Conservation (phyloP, 2,888 invertebrate species). For the Hybos culiciformis region DNA sequence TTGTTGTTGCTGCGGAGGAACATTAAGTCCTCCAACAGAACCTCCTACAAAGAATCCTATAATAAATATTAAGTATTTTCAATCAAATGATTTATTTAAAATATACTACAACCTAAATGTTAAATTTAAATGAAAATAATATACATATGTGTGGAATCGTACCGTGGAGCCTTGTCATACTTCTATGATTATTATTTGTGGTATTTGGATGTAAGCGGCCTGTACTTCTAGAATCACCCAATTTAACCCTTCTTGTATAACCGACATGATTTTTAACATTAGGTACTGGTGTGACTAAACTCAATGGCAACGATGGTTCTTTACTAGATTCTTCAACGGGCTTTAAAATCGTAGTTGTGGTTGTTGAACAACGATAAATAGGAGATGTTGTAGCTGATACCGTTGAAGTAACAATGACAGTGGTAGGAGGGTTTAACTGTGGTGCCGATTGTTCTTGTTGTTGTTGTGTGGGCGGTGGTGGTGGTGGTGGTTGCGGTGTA, state of each 20-base stretch:
- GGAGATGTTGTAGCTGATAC: conserved; percentile 16
- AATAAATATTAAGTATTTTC: conserved; percentile 2
- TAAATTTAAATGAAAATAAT: too few relatives aligned
- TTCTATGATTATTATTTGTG: conserved; percentile 59
- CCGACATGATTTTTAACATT: conserved; percentile 21
- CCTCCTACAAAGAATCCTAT: too few relatives aligned
- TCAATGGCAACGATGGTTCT: conserved; percentile 15
- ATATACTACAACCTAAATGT: not conserved
- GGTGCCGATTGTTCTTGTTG: conserved; percentile 10
- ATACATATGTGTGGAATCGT: too few relatives aligned
- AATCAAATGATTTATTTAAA: not conserved
- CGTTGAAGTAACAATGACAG: conserved; percentile 10
- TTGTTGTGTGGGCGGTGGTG: conserved; percentile 1
- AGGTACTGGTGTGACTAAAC: conserved; percentile 17
- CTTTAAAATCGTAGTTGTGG: conserved; percentile 3
- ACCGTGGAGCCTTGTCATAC: conserved; percentile 65
- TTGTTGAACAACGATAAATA: conserved; percentile 9
- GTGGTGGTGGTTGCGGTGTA: conserved; percentile 6
- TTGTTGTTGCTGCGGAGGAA: conserved; percentile 34
- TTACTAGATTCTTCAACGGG: not conserved
- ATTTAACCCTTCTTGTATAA: conserved; percentile 48
- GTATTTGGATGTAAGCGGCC: conserved; percentile 56
- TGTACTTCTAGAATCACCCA: conserved; percentile 63
- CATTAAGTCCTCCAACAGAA: conserved; percentile 64
- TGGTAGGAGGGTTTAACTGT: not conserved